A percentile compares a stretch with the other conserved stretches of the same genome.
Evolutionary conservation across 2,113 vertebrate species (phyloP).

Genomic region (Typhlomys cinereus): DNA sequence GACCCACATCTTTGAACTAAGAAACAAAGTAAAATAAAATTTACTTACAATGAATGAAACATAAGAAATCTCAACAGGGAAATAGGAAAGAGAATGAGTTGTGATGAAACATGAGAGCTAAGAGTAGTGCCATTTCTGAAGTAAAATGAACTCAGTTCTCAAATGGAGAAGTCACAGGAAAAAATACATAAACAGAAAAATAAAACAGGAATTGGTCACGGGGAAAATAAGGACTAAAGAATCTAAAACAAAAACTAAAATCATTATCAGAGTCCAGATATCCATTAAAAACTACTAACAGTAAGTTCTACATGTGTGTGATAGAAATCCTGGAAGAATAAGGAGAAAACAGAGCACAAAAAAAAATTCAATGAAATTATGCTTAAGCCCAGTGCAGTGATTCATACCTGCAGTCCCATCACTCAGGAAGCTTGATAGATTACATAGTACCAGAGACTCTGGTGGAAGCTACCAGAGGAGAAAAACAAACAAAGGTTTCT

Average conservation of each 20-base stretch:
- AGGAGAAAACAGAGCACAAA: neutral
- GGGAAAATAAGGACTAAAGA: neutral
- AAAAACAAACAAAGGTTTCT: no score
- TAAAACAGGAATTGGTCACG: neutral
- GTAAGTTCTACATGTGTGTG: neutral
- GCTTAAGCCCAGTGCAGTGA: neutral
- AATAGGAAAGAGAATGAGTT: neutral
- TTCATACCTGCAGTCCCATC: neutral
- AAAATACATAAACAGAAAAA: neutral
- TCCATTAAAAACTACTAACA: neutral
- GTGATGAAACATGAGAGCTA: neutral
- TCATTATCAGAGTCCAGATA: neutral
- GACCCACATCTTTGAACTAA: neutral
- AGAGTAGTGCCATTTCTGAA: neutral
- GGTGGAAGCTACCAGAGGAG: no score
- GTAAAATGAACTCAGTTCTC: neutral
- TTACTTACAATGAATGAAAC: neutral
- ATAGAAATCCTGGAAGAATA: neutral
- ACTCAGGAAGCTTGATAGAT: neutral
- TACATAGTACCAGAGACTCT: no score
- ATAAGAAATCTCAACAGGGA: neutral
- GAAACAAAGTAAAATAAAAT: neutral
- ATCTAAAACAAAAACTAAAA: no score
- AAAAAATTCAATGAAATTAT: neutral
- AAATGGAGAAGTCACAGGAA: neutral